Conservation (phyloP, 2,888 invertebrate genomes). For the Drosophila crucigera region DNA sequence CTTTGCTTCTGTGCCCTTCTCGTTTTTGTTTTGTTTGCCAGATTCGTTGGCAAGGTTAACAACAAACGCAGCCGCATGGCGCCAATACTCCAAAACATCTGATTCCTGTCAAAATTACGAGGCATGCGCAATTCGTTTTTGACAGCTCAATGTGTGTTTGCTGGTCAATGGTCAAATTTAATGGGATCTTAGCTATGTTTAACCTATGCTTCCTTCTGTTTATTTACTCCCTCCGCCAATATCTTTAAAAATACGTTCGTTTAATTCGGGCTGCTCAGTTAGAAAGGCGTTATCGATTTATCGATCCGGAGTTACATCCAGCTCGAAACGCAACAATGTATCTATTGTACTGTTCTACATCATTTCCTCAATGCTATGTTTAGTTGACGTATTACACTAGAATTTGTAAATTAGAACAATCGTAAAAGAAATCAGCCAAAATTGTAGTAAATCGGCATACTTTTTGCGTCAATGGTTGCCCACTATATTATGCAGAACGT, state of each 20-base stretch:
- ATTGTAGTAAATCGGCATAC: neutral
- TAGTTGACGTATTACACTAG: neutral
- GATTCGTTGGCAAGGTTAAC: conserved; percentile 71
- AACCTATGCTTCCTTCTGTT: neutral
- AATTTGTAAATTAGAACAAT: neutral
- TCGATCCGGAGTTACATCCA: neutral
- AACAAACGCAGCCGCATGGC: conserved; percentile 66
- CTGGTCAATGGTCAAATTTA: conserved; percentile 13
- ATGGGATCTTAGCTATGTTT: neutral
- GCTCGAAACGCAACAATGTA: neutral
- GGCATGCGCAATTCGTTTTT: conserved; percentile 65
- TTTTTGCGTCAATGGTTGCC: neutral
- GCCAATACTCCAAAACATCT: conserved; percentile 75
- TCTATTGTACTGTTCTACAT: neutral
- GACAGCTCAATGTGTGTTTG: conserved; percentile 23
- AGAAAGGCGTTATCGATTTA: neutral
- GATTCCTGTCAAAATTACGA: conserved; percentile 72
- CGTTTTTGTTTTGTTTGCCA: conserved; percentile 75
- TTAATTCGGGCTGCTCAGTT: neutral
- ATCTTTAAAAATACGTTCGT: neutral
- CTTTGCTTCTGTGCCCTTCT: conserved; percentile 28
- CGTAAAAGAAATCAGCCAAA: neutral
- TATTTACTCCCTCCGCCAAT: neutral
- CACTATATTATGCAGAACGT: neutral
- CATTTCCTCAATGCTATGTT: neutral